These are phyloP conservation scores for Colossoma macropomum DNA, from an alignment of 2,113 vertebrate genomes.

Conservation along the genomic window DNA sequence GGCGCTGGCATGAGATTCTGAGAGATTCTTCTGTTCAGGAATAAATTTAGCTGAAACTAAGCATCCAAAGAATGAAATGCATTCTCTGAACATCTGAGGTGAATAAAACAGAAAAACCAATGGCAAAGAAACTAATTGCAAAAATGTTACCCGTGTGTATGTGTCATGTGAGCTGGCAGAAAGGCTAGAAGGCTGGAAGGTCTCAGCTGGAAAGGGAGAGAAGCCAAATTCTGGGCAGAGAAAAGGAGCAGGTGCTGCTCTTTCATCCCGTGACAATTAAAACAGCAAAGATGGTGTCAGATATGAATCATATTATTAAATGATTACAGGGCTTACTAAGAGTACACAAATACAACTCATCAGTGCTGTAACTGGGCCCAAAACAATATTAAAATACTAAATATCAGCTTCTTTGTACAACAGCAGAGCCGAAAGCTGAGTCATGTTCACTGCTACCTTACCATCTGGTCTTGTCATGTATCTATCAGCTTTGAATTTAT, in stretches of 20 bases:
- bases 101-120: slow-evolving; percentile 21
- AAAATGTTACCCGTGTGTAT: slow-evolving; percentile 12
- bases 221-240: neutral
- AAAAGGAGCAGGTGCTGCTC: slow-evolving; percentile 20
- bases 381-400: neutral
- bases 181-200: neutral
- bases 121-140: slow-evolving; percentile 26
- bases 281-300: slow-evolving; percentile 15
- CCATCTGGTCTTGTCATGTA: too few relatives aligned
- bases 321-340: slow-evolving; percentile 16
- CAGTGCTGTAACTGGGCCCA: neutral
- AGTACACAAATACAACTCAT: neutral
- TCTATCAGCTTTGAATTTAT: too few relatives aligned
- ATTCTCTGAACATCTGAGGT: neutral
- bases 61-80: slow-evolving; percentile 2
- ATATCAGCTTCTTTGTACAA: neutral
- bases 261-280: slow-evolving; percentile 41
- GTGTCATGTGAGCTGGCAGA: neutral
- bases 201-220: slow-evolving; percentile 14
- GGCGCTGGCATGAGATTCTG: neutral
- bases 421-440: neutral
- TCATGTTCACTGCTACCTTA: neutral
- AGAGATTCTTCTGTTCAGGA: neutral
- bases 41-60: neutral
- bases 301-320: slow-evolving; percentile 22